Evolutionary conservation across 2,888 invertebrate genomes (phyloP).

Genomic region (Lasiommata megera): DNA sequence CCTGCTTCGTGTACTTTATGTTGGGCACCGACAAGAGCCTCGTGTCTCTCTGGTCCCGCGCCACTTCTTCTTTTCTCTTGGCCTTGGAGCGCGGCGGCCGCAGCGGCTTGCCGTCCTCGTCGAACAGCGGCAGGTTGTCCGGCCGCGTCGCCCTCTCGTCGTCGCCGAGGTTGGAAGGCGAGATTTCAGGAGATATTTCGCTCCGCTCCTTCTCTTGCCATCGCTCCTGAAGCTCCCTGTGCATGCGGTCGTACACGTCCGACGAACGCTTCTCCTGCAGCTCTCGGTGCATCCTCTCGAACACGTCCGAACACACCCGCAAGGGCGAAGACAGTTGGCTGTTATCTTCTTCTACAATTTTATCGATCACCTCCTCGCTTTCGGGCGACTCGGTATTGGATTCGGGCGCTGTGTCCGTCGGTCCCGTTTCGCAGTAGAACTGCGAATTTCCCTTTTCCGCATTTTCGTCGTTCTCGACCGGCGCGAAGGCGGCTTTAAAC

Average conservation of each 20-base stretch:
- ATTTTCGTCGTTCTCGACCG: constrained; percentile 60
- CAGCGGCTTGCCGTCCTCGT: constrained; percentile 48
- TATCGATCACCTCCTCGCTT: constrained; percentile 37
- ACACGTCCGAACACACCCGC: constrained; percentile 63
- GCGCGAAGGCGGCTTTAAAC: constrained; percentile 84
- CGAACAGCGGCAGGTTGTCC: constrained; percentile 83
- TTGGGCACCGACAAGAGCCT: constrained; percentile 89
- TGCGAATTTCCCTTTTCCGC: constrained; percentile 56
- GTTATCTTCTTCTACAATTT: constrained; percentile 38
- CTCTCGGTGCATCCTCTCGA: constrained; percentile 68
- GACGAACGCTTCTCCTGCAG: constrained; percentile 54
- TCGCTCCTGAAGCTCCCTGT: constrained; percentile 68
- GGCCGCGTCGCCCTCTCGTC: constrained; percentile 69
- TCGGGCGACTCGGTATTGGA: constrained; percentile 44
- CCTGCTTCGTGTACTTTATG: constrained; percentile 82
- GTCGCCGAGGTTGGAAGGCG: constrained; percentile 45
- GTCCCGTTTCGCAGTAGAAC: constrained; percentile 61
- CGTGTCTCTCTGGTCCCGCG: constrained; percentile 77
- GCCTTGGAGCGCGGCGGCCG: constrained; percentile 74
- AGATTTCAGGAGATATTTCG: constrained; percentile 38
- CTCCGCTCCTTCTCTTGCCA: constrained; percentile 62
- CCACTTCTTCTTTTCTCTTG: constrained; percentile 63
- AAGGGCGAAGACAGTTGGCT: constrained; percentile 51
- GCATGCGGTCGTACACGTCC: constrained; percentile 69
- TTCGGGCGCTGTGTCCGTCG: constrained; percentile 48